Base-by-base conservation (phyloP, 2,888 invertebrate genomes). In the Diogma glabrata region DNA sequence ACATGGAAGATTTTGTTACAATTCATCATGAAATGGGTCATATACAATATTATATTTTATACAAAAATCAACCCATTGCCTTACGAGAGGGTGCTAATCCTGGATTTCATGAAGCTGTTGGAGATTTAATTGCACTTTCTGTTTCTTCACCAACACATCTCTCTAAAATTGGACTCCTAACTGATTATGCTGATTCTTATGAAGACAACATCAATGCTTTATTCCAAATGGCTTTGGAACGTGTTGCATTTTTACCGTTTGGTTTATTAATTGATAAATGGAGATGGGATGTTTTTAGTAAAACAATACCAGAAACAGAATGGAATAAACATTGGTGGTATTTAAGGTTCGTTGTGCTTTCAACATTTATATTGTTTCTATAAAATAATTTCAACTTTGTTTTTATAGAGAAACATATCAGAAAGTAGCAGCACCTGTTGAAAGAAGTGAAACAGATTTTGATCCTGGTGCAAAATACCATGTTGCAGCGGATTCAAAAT, bases 101-200 rank as follows among this genome's bases (percentile, higher is more conserved):
- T 54, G 72, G 72, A 69, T 55, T 46, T 14, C 84, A 85, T 61
- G 84, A 85, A 66, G 84, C 84, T 1, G 81, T 84, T 3, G 85
- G 85, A 6, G 85, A 85, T 62, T 79, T 80, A 0, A 76, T 85
- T 53, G 77, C 84, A 0, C 60, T 84, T 40, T 83, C 84, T 0
- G 84, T 82, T 1, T 77, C 79, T 0, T 81, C 82, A 1, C 78
- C 81, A 1, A 82, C 82, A 60, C 86, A 87, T 69, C 69, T 86
- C 54, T 8, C 28, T 28, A 17, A 30, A 20, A 23, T 54, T 46
- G 49, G 30, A 8, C 38, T 54, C 6, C 26, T 54, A 3, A 16
- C 49, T 10, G n/a, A 52, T 28, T 58, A 60, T 16, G 53, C 54
- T 10, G 59, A 59, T 2, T 58, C 58, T 2, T 57, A 57, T 36